Evolutionary conservation across 2,888 invertebrate species (phyloP).

Genomic region (Blastobasis lacticolella): DNA sequence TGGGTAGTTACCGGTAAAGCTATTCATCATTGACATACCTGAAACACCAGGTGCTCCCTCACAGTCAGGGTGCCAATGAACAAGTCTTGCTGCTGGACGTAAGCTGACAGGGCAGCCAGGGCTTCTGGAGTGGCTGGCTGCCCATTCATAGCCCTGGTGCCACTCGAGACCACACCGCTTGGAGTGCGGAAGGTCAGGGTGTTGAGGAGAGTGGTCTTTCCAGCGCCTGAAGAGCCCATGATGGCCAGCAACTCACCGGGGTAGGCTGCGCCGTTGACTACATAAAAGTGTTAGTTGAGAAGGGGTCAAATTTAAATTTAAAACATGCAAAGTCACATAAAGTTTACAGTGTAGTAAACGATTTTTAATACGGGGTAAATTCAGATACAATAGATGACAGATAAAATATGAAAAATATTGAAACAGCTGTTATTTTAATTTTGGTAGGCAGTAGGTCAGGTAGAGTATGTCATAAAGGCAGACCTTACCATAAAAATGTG

Average conservation of each 20-base stretch:
- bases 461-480: too few relatives aligned
- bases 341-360: too few relatives aligned
- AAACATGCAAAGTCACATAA: too few relatives aligned
- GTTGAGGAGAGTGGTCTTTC: conserved; percentile 95
- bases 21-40: conserved; percentile 58
- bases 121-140: conserved; percentile 81
- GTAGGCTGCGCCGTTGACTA: conserved; percentile 87
- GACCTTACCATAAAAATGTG: too few relatives aligned
- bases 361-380: too few relatives aligned
- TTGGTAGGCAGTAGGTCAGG: too few relatives aligned
- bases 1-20: too few relatives aligned
- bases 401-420: too few relatives aligned
- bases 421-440: too few relatives aligned
- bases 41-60: conserved; percentile 90
- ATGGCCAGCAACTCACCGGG: conserved; percentile 91
- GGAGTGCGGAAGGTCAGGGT: conserved; percentile 88
- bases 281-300: not conserved
- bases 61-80: conserved; percentile 94
- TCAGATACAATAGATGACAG: too few relatives aligned
- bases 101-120: conserved; percentile 86
- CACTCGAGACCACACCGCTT: conserved; percentile 77
- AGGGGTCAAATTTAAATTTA: too few relatives aligned
- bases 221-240: conserved; percentile 93
- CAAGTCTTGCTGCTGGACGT: conserved; percentile 95
- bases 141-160: conserved; percentile 81